Evolutionary conservation across 2,797 vertebrate species (phyloP), one percentile per base, ranked within the genome.

Genomic region (Lacerta bilineata): DNA sequence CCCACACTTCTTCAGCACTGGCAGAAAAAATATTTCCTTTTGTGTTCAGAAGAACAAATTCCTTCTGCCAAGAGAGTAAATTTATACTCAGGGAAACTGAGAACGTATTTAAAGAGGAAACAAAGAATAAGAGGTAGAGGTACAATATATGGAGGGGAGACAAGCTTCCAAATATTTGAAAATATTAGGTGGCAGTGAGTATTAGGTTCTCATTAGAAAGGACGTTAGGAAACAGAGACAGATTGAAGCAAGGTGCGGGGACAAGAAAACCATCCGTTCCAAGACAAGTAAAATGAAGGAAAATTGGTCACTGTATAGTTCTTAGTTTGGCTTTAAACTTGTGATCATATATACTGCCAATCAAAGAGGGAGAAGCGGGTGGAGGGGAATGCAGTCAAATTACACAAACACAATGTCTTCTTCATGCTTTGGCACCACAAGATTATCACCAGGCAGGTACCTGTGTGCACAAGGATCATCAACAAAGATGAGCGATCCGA

Each of bases 141-240:
- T 69, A 68, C 1, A 7, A 88, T 89, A 87, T 2, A 25, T 3
- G 83, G n/a, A 75, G 89, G 6, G 50, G 17, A 88, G 15, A 1
- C 61, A 41, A 43, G 74, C 87, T 74, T 93, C 33, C 87, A 91
- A 91, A 89, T 72, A 89, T 17, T 76, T 69, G 87, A 86, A 92
- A 89, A 87, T 46, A 83, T 50, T n/a, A 91, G 71, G 9, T 39
- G 59, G 29, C 9, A 90, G 6, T 5, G 41, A 90, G 50, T 85
- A 74, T 33, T 87, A 79, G 89, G 15, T 87, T 90, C 68, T 87
- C 23, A 15, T 88, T 92, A 86, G 20, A 64, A 46, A 15, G 69
- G 71, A 27, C 8, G 11, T 71, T 82, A 85, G 1, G 86, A 41
- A 90, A 88, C 39, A 66, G 25, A 93, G 76, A n/a, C 78, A 8